Evolutionary conservation across 2,113 vertebrate species (phyloP), one percentile per base, ranked within the genome.

Genomic region (Sinocyclocheilus anshuiensis): DNA sequence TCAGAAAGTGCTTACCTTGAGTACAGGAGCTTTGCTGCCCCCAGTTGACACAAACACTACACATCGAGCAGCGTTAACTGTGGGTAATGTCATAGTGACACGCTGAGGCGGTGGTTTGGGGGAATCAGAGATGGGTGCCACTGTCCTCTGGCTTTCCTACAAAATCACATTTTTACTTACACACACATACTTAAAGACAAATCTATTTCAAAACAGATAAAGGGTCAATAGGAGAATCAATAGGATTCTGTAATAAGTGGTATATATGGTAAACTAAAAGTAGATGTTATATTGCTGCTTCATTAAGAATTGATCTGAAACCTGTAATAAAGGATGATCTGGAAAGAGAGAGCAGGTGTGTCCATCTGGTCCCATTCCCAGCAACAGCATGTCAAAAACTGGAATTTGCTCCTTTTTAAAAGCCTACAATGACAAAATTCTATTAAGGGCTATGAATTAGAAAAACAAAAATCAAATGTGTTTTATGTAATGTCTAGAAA

Each of bases 281-380:
- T 9, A 29, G 1, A 67, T 67, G 65, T 67, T 67, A 16, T 29
- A 16, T 59, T 59, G 55, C 6, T 59, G 55, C 18, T 20, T 59
- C 22, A 67, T 65, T 33, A 69, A 50, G 24, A n/a, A 15, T 24
- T 6, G 2, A 29, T 72, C 20, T 16, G 29, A 72, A 53, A 50
- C 97, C 96, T 97, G 92, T 15, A 99, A 88, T 53, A 98, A 94
- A 0, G 96, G 95, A 57, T 99, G 97, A 5, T 92, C 94, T 11
- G 97, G 97, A 84, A 99, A 98, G 11, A 99, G 96, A 0, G 97
- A 99, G 84, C 97, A 97, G 1, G 97, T 98, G 87, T 99, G 45
- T 12, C 45, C 45, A 48, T 48, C 45, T 0, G 97, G 97, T 1
- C 97, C 97, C 86, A 98, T 93, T 2, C 97, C 97, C 79, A 99